Base-by-base conservation (phyloP, 2,888 invertebrate species). In the Allacma fusca region DNA sequence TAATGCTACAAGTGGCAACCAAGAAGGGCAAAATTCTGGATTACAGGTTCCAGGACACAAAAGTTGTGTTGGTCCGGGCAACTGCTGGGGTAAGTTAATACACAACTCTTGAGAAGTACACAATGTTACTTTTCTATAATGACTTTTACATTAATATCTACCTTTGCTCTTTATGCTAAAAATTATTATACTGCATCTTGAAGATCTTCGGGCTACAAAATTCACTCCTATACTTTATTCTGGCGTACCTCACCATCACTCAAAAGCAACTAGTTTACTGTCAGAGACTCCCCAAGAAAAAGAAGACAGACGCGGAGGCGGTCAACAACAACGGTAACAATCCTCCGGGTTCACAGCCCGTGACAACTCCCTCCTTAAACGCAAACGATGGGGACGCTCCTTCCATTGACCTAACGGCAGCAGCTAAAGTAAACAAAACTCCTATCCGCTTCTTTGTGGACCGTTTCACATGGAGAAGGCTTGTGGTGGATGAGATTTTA, bases 41-140 rank as follows among this genome's bases (percentile, higher is more conserved):
- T 57, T 76, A 76, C 59, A 26, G 69, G 24, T 76, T 76, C 34
- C 69, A 69, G 34, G 70, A 76, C 24, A 57, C 76, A 24, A 69
- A 76, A 28, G 29, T 68, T n/a, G 69, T 69, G 0, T 12, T 76
- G 7, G 62, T 69, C 5, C 50, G 76, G 29, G 68, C 76, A 7
- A 62, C 34, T 12, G 76, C 76, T 19, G 76, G 57, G 13, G 74
- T 74, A 65, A 40, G 43, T 64, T 16, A 16, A 65, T 24, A 7
- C 40, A 26, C 5, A n/a, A n/a, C n/a, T n/a, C n/a, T n/a, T n/a
- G n/a, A n/a, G n/a, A n/a, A n/a, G n/a, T n/a, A n/a, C n/a, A n/a
- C n/a, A n/a, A n/a, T n/a, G n/a, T n/a, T n/a, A n/a, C n/a, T n/a
- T n/a, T n/a, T n/a, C n/a, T n/a, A n/a, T n/a, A n/a, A 59, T 23